A percentile compares a stretch with the other conserved stretches of the same genome.
Evolutionary conservation across 2,113 vertebrate species (phyloP).

Genomic region (Nyctibius bracteatus): DNA sequence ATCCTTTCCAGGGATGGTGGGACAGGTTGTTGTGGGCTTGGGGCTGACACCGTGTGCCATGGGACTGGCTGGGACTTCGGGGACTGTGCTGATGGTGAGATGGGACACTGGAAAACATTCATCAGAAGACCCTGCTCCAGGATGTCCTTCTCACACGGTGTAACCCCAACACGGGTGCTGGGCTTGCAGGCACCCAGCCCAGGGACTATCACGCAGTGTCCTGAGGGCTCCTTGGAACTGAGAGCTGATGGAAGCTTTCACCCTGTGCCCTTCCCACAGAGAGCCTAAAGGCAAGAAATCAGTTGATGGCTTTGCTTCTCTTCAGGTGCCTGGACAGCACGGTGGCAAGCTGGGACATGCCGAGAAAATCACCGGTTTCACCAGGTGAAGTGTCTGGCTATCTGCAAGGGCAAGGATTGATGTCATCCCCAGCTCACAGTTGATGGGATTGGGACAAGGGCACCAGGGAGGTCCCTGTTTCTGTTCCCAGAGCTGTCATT

Average conservation of each 20-base stretch:
- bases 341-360: too few species aligned
- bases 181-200: not conserved
- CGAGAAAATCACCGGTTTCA: not conserved
- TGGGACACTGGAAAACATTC: not conserved
- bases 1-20: fast-evolving
- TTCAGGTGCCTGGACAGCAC: fast-evolving
- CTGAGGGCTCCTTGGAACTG: not conserved
- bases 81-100: not conserved
- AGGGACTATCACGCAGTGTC: fast-evolving
- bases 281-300: not conserved
- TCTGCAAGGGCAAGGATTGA: not conserved
- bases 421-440: fast-evolving
- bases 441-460: not conserved
- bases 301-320: not conserved
- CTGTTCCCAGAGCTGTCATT: not conserved
- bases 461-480: not conserved
- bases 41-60: fast-evolving
- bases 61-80: fast-evolving
- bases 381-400: fast-evolving
- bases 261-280: not conserved
- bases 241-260: not conserved
- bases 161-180: not conserved
- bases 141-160: not conserved
- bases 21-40: fast-evolving
- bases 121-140: not conserved